These are phyloP conservation scores for Odontesthes bonariensis DNA, from an alignment of 2,113 vertebrate genomes.

Conservation along the genomic window DNA sequence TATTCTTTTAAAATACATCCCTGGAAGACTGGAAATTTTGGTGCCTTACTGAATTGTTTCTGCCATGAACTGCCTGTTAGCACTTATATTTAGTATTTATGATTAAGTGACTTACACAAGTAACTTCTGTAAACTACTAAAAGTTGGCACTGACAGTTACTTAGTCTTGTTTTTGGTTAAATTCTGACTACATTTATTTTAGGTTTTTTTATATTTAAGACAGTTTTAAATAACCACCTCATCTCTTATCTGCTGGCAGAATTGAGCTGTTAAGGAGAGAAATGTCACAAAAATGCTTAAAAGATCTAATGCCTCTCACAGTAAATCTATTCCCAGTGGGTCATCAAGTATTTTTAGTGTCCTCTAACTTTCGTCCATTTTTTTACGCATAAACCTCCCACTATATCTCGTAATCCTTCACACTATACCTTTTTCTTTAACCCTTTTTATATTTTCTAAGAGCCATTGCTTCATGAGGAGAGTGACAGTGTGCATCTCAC, in stretches of 20 bases:
- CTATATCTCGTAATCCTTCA: neutral
- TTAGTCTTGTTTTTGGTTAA: neutral
- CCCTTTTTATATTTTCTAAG: neutral
- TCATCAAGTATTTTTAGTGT: conserved; percentile 16
- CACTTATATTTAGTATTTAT: too few species aligned
- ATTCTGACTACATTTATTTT: neutral
- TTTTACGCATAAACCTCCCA: neutral
- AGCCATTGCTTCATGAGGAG: too few species aligned
- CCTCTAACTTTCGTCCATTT: conserved; percentile 7
- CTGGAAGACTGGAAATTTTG: too few species aligned
- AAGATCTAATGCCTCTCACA: neutral
- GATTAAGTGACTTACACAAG: too few species aligned
- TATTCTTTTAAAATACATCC: too few species aligned
- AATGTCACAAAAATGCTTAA: neutral
- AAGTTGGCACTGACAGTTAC: neutral
- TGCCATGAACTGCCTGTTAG: too few species aligned
- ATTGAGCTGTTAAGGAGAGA: neutral
- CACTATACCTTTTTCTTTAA: neutral
- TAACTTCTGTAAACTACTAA: neutral
- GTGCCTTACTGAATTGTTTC: too few species aligned
- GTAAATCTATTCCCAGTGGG: conserved; percentile 14
- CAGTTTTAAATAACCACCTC: too few species aligned
- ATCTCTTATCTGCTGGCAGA: neutral
- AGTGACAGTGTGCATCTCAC: neutral
- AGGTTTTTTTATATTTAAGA: too few species aligned